Percentiles rank a stretch among this genome's conserved stretches.
Evolutionary conservation across 2,113 vertebrate species (phyloP).

Genomic region (Otus sunia): DNA sequence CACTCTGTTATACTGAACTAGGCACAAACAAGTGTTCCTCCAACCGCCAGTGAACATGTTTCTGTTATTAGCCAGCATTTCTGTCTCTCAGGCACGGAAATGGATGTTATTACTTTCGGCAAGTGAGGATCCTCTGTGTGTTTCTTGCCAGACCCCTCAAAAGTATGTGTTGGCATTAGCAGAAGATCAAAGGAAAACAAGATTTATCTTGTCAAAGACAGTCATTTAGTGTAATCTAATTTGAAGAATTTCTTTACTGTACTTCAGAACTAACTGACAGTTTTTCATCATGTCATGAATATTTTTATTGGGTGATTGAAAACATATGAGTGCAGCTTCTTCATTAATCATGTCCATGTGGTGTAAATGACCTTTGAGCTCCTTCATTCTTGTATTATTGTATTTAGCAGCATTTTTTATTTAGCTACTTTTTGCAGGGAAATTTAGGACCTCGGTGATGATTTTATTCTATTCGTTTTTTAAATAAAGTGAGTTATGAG

Average conservation of each 20-base stretch:
- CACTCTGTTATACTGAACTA: neutral
- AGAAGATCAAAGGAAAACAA: constrained; percentile 32
- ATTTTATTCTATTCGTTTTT: neutral
- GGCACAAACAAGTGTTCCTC: constrained; percentile 19
- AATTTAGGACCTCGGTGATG: neutral
- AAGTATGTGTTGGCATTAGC: neutral
- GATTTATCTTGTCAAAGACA: constrained; percentile 6
- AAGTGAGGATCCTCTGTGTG: neutral
- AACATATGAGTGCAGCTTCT: neutral
- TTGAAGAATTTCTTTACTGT: neutral
- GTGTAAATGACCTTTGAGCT: neutral
- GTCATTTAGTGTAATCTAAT: neutral
- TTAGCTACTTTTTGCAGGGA: neutral
- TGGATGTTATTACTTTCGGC: constrained; percentile 21
- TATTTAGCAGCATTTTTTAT: neutral
- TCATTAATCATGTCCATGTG: neutral
- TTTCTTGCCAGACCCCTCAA: neutral
- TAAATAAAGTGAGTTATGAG: neutral
- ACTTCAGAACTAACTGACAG: neutral
- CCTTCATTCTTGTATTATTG: neutral
- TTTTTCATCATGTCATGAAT: neutral
- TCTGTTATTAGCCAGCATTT: neutral
- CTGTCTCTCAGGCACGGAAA: neutral
- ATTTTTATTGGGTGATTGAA: constrained; percentile 1
- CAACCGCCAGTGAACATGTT: neutral